phyloP scores from a whole-genome alignment of 2,888 invertebrate genomes.

The Phortica okadai region DNA sequence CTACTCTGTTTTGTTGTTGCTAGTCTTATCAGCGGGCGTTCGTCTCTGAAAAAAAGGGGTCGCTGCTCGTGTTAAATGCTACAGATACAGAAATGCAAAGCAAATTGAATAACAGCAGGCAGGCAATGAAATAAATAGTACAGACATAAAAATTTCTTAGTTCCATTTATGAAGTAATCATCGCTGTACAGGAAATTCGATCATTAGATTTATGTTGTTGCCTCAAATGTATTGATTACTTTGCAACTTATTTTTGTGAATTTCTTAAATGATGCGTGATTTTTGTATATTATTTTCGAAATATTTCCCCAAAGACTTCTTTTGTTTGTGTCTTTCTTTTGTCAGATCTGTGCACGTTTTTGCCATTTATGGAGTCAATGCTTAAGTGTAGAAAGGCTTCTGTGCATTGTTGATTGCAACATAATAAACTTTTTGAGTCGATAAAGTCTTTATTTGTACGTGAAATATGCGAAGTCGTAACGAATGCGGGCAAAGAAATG shows the following conservation, averaged over 20 bases:
- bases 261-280: background rate
- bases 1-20: background rate
- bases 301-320: background rate
- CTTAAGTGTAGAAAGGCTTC: background rate
- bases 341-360: slow-evolving; percentile 59
- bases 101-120: slow-evolving; percentile 10
- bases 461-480: slow-evolving; percentile 2
- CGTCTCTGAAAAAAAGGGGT: slow-evolving; percentile 9
- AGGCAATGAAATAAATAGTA: background rate
- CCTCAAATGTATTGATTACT: background rate
- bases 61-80: slow-evolving; percentile 6
- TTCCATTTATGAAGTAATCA: background rate
- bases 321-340: slow-evolving; percentile 53
- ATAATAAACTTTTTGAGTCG: background rate
- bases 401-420: background rate
- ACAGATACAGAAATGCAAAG: background rate
- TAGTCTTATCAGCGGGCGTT: slow-evolving; percentile 3
- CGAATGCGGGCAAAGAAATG: background rate
- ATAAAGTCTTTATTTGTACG: slow-evolving; percentile 6
- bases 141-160: background rate
- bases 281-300: background rate
- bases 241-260: background rate
- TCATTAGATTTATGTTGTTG: background rate
- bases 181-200: background rate
- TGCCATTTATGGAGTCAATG: slow-evolving; percentile 53